These are phyloP conservation scores for Elymnias hypermnestra DNA, from an alignment of 1,140 invertebrate genomes.

Conservation along the genomic window DNA sequence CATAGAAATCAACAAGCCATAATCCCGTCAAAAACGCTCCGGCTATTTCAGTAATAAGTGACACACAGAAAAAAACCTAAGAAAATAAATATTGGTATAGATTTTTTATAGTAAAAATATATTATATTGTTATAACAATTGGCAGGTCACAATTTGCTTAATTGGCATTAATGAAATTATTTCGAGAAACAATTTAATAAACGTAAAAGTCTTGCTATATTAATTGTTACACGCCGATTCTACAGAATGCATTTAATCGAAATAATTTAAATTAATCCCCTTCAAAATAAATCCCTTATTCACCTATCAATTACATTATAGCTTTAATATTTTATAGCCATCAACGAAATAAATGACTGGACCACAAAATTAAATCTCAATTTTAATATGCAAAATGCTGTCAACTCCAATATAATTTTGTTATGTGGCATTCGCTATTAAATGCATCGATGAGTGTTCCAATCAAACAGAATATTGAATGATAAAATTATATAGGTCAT, in stretches of 20 bases:
- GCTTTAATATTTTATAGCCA: slow-evolving; percentile 19
- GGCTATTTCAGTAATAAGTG: too few relatives aligned
- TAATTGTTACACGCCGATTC: too few relatives aligned
- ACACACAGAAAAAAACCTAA: too few relatives aligned
- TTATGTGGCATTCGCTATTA: slow-evolving; percentile 17
- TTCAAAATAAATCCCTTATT: slow-evolving; percentile 17
- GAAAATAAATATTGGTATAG: too few relatives aligned
- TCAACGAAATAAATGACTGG: slow-evolving; percentile 13
- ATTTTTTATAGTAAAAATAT: too few relatives aligned
- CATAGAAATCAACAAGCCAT: too few relatives aligned
- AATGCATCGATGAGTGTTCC: slow-evolving; percentile 9
- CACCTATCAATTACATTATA: slow-evolving; percentile 21
- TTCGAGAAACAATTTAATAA: too few relatives aligned
- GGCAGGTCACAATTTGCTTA: too few relatives aligned
- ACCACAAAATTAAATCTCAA: slow-evolving; percentile 22
- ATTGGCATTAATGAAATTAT: too few relatives aligned
- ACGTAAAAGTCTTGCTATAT: too few relatives aligned
- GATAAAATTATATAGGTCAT: slow-evolving; percentile 15
- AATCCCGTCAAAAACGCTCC: too few relatives aligned
- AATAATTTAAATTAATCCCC: slow-evolving; percentile 16
- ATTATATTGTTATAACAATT: too few relatives aligned
- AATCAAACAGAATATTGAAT: slow-evolving; percentile 20
- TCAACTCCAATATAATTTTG: slow-evolving; percentile 20
- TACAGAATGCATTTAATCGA: background rate
- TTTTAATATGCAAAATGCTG: slow-evolving; percentile 24